phyloP scores from a whole-genome alignment of 1,140 invertebrate species.

The Drosophila nigromelanica region DNA sequence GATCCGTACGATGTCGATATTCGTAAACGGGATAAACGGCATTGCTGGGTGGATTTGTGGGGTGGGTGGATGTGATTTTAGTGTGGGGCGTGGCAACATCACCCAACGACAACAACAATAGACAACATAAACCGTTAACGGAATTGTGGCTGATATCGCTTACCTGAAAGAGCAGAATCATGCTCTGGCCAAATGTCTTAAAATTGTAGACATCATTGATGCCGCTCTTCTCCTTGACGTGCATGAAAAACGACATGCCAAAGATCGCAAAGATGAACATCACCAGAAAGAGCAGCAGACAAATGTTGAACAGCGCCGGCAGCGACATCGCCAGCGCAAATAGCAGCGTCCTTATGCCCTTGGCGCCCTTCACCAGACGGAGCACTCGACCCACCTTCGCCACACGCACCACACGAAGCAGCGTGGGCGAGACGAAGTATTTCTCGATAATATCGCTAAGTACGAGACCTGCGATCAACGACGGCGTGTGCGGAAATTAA shows the following conservation, averaged over 20 bases:
- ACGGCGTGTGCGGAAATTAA: constrained; percentile 28
- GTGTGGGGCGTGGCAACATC: constrained; percentile 74
- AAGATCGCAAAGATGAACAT: constrained; percentile 99
- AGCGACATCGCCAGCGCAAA: constrained; percentile 99
- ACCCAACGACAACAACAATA: constrained; percentile 84
- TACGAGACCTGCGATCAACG: constrained; percentile 90
- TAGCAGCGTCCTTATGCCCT: constrained; percentile 97
- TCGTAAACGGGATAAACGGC: neutral
- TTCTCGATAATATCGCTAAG: constrained; percentile 98
- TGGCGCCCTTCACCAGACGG: constrained; percentile 98
- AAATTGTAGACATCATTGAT: constrained; percentile 99
- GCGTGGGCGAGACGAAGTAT: constrained; percentile 98
- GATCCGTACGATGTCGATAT: constrained; percentile 6
- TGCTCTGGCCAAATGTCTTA: constrained; percentile 98
- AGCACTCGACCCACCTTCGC: constrained; percentile 98
- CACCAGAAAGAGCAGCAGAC: constrained; percentile 97
- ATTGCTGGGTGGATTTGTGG: constrained; percentile 6
- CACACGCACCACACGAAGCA: constrained; percentile 98
- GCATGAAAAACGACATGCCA: constrained; percentile 99
- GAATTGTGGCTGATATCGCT: constrained; percentile 81
- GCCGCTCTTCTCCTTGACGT: constrained; percentile 96
- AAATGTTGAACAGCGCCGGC: constrained; percentile 99
- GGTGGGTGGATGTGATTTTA: constrained; percentile 1
- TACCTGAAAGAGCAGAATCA: constrained; percentile 98
- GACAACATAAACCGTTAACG: constrained; percentile 83